Evolutionary conservation across 2,113 vertebrate genomes (phyloP).

Genomic region (Patagioenas fasciata): DNA sequence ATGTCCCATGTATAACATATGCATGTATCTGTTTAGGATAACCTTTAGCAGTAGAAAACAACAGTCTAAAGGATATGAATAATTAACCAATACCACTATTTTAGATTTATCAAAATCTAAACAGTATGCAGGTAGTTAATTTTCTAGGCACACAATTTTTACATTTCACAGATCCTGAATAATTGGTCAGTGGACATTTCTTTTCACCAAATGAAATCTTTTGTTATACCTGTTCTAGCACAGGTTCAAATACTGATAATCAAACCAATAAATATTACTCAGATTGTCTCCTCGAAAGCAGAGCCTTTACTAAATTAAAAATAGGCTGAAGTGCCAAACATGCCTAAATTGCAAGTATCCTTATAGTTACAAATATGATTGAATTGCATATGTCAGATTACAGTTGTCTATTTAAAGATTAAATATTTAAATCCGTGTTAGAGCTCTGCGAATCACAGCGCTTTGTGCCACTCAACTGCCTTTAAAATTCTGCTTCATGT

Average conservation of each 20-base stretch:
- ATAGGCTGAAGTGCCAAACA: not conserved
- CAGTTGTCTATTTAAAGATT: not conserved
- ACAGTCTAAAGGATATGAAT: not conserved
- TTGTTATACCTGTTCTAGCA: not conserved
- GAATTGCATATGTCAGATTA: not conserved
- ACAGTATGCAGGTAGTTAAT: not conserved
- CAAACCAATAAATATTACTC: not conserved
- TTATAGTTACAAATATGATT: not conserved
- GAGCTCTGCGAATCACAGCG: not conserved
- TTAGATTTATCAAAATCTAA: not conserved
- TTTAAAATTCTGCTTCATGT: not conserved
- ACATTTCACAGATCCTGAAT: not conserved
- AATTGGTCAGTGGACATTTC: not conserved
- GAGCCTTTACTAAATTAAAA: not conserved
- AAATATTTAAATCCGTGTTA: not conserved
- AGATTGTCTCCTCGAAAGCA: not conserved
- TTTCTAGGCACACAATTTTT: not conserved
- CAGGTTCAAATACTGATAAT: not conserved
- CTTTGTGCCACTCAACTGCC: not conserved
- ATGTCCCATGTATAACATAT: not conserved
- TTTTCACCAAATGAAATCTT: not conserved
- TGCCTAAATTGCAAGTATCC: not conserved
- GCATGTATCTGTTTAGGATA: not conserved
- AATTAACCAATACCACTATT: not conserved
- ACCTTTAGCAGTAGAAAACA: not conserved